Evolutionary conservation across 2,888 invertebrate genomes (phyloP).

Genomic region (Dynastes grantii): DNA sequence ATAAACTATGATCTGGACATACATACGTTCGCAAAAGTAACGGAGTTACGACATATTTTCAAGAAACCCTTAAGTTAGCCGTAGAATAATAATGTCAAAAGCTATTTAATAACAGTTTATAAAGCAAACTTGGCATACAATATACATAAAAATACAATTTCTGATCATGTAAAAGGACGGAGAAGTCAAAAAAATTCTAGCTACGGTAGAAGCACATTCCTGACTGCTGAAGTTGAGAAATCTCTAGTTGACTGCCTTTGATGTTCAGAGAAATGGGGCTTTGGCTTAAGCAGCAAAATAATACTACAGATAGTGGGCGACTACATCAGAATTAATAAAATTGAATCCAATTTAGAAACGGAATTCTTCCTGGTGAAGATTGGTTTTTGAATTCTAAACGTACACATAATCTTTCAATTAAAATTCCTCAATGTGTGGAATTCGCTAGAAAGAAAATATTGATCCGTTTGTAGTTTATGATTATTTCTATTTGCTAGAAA

Average conservation of each 20-base stretch:
- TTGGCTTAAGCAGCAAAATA: slow-evolving; percentile 63
- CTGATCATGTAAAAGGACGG: slow-evolving; percentile 50
- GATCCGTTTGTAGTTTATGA: slow-evolving; percentile 57
- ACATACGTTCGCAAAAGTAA: slow-evolving; percentile 40
- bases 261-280: slow-evolving; percentile 62
- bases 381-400: slow-evolving; percentile 57
- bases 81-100: slow-evolving; percentile 25
- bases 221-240: slow-evolving; percentile 56
- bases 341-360: slow-evolving; percentile 58
- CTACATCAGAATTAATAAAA: slow-evolving; percentile 57
- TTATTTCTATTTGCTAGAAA: slow-evolving; percentile 53
- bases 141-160: slow-evolving; percentile 49
- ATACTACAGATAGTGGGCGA: slow-evolving; percentile 60
- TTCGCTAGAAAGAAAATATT: slow-evolving; percentile 55
- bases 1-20: slow-evolving; percentile 31
- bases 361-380: slow-evolving; percentile 57
- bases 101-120: slow-evolving; percentile 43
- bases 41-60: slow-evolving; percentile 33
- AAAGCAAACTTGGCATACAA: slow-evolving; percentile 46
- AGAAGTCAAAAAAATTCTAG: slow-evolving; percentile 50
- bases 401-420: slow-evolving; percentile 56
- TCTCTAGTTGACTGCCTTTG: slow-evolving; percentile 58
- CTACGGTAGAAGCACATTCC: slow-evolving; percentile 40
- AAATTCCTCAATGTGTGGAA: slow-evolving; percentile 58
- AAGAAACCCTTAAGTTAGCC: slow-evolving; percentile 39